Evolutionary conservation across 1,140 invertebrate genomes (phyloP).

Genomic region (Drosophila melanogaster): DNA sequence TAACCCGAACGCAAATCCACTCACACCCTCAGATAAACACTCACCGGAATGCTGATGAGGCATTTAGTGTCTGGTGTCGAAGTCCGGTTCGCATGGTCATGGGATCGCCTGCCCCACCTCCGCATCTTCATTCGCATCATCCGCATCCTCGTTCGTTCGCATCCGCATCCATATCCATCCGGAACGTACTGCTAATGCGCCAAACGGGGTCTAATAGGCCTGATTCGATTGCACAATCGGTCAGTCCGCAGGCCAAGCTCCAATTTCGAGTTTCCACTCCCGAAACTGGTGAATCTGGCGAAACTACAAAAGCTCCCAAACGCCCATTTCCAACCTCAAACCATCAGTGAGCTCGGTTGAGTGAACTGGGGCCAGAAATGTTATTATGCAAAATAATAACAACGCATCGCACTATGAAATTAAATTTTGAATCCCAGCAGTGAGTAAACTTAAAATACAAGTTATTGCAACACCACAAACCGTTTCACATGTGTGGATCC

Average conservation of each 20-base stretch:
- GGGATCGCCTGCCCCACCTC: background rate
- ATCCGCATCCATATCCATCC: constrained; percentile 2
- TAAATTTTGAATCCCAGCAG: constrained; percentile 82
- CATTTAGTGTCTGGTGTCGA: constrained; percentile 32
- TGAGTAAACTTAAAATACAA: constrained; percentile 82
- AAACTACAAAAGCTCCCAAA: background rate
- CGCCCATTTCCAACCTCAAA: background rate
- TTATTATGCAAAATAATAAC: constrained; percentile 84
- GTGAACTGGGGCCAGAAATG: constrained; percentile 58
- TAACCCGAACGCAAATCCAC: constrained; percentile 37
- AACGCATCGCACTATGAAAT: constrained; percentile 82
- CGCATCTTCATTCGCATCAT: no score
- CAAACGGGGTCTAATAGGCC: constrained; percentile 31
- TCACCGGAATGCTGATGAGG: constrained; percentile 43
- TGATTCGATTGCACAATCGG: constrained; percentile 56
- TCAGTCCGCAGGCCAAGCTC: constrained; percentile 13
- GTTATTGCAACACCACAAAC: constrained; percentile 64
- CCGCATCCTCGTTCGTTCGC: no score
- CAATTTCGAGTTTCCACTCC: background rate
- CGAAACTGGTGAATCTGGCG: background rate
- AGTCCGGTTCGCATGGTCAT: background rate
- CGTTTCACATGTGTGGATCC: constrained; percentile 17
- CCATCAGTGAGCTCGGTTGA: constrained; percentile 3
- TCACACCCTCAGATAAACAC: constrained; percentile 44
- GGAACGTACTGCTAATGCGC: constrained; percentile 18